Evolutionary conservation across 2,888 invertebrate species (phyloP).

Genomic region (Euplagia quadripunctaria): DNA sequence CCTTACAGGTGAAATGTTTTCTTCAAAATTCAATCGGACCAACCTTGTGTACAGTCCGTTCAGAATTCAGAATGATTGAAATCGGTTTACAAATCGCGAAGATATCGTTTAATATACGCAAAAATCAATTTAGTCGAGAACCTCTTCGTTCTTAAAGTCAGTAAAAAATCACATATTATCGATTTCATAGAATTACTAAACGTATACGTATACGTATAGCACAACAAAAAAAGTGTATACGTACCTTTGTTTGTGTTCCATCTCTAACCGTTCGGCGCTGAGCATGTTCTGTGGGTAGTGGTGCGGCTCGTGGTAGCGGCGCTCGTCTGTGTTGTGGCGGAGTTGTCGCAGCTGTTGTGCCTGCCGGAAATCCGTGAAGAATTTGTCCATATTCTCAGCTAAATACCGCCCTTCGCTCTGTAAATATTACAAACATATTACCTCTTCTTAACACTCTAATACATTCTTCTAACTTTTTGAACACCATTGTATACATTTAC

Average conservation of each 20-base stretch:
- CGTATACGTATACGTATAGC: too few relatives aligned
- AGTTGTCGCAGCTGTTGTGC: conserved; percentile 84
- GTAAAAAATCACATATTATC: too few relatives aligned
- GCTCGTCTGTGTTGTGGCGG: conserved; percentile 67
- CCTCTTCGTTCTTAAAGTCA: too few relatives aligned
- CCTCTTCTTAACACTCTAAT: not conserved
- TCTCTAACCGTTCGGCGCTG: conserved; percentile 75
- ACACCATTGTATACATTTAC: too few relatives aligned
- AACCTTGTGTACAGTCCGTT: too few relatives aligned
- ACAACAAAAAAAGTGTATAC: not conserved
- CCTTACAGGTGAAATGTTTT: too few relatives aligned
- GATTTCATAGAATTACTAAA: too few relatives aligned
- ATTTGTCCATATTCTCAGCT: conserved; percentile 89
- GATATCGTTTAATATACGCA: too few relatives aligned
- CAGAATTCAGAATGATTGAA: too few relatives aligned
- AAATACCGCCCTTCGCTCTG: conserved; percentile 81
- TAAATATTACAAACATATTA: not conserved
- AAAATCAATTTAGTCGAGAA: too few relatives aligned
- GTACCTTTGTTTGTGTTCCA: conserved; percentile 82
- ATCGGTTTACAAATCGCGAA: too few relatives aligned
- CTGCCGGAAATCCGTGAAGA: conserved; percentile 91
- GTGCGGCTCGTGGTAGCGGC: conserved; percentile 64
- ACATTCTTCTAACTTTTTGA: not conserved
- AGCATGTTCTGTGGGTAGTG: conserved; percentile 74
- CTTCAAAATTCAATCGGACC: too few relatives aligned